Evolutionary conservation across 1,140 invertebrate genomes (phyloP).

Genomic region (Platyscapa corneri): DNA sequence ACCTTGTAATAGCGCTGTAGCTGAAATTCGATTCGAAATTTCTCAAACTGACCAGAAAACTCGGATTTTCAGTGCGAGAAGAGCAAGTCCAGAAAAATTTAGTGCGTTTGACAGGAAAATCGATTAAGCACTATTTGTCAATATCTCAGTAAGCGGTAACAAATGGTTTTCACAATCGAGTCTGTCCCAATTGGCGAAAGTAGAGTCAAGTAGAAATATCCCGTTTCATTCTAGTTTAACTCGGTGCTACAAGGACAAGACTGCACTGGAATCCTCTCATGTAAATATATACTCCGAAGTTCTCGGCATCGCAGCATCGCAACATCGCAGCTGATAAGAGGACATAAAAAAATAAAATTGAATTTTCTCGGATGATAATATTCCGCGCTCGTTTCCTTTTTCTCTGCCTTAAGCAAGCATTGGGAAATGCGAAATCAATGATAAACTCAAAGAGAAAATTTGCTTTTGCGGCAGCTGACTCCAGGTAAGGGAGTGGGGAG

Average conservation of each 20-base stretch:
- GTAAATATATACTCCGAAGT: not conserved
- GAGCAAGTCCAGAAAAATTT: too few species aligned
- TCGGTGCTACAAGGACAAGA: not conserved
- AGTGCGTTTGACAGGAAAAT: too few species aligned
- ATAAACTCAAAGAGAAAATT: conserved; percentile 8
- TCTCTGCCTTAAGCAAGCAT: not conserved
- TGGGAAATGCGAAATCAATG: conserved; percentile 14
- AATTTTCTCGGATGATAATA: conserved; percentile 22
- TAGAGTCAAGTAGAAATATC: conserved; percentile 26
- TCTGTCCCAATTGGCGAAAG: not conserved
- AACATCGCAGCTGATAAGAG: not conserved
- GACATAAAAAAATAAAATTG: conserved; percentile 9
- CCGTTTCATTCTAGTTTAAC: not conserved
- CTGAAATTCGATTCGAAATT: too few species aligned
- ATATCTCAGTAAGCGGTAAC: too few species aligned
- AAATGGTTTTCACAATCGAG: too few species aligned
- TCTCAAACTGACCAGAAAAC: too few species aligned
- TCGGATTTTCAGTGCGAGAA: too few species aligned
- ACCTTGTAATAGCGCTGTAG: too few species aligned
- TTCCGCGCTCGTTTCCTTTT: not conserved
- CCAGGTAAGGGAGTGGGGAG: not conserved
- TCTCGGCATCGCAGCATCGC: not conserved
- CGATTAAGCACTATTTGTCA: too few species aligned
- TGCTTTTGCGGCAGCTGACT: not conserved
- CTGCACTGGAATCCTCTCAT: not conserved